Evolutionary conservation across 2,113 vertebrate species (phyloP).

Genomic region (Percina caprodes): DNA sequence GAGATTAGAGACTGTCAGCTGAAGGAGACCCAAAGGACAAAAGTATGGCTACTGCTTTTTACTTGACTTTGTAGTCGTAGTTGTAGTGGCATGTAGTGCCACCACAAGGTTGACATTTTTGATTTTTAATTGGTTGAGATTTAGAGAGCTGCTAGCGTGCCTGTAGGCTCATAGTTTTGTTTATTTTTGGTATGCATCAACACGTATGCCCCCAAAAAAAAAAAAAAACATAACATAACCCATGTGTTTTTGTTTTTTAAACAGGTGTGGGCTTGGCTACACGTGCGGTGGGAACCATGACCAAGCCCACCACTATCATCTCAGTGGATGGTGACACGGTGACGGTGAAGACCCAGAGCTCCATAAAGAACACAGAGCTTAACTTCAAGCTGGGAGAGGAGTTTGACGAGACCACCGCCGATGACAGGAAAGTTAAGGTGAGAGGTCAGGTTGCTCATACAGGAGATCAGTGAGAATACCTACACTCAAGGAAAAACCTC

Average conservation of each 20-base stretch:
- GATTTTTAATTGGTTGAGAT: too few species aligned
- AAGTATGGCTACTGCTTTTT: background rate
- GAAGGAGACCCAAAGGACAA: constrained; percentile 35
- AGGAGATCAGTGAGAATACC: background rate
- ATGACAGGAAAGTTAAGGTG: constrained; percentile 95
- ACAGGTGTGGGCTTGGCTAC: constrained; percentile 91
- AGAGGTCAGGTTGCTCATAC: constrained; percentile 43
- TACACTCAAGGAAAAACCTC: background rate
- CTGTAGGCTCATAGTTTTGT: too few species aligned
- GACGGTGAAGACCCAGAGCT: constrained; percentile 90
- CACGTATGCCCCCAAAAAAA: background rate
- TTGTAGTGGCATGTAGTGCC: background rate
- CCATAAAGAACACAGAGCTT: constrained; percentile 92
- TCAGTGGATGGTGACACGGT: constrained; percentile 81
- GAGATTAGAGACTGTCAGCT: constrained; percentile 46
- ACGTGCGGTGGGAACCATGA: constrained; percentile 88
- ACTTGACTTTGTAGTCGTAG: background rate
- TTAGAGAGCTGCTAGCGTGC: too few species aligned
- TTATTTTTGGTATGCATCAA: background rate
- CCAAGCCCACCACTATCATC: constrained; percentile 94
- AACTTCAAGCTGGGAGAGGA: constrained; percentile 88
- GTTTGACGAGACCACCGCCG: constrained; percentile 94
- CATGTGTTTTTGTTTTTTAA: constrained; percentile 1
- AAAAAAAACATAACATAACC: background rate
- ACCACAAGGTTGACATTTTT: background rate